Percentiles rank a stretch among this genome's conserved stretches.
These are phyloP conservation scores for Sinocyclocheilus grahami DNA, from an alignment of 2,113 vertebrate species.

Conservation along the genomic window DNA sequence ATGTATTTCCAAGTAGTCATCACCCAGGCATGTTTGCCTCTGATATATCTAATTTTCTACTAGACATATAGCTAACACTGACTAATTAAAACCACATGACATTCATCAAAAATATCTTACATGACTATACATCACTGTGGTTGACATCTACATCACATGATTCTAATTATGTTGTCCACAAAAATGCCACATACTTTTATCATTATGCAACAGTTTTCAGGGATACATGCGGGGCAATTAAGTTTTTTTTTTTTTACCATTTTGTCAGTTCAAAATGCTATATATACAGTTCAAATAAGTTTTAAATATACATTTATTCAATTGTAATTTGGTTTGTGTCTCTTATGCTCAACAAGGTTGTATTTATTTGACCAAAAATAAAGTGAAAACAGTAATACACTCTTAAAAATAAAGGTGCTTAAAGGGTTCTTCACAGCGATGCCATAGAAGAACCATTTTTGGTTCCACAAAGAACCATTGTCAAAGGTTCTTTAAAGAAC, in stretches of 20 bases:
- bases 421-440: no score
- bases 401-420: no score
- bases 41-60: slow-evolving; percentile 23
- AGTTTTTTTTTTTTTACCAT: neutral
- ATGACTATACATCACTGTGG: neutral
- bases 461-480: no score
- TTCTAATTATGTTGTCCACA: neutral
- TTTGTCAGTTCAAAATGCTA: neutral
- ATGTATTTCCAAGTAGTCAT: slow-evolving; percentile 34
- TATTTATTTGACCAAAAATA: neutral
- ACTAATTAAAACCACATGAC: slow-evolving; percentile 31
- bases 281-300: neutral
- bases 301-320: neutral
- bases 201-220: neutral
- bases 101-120: neutral
- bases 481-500: no score
- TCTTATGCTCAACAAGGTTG: neutral
- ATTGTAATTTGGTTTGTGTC: neutral
- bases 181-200: neutral
- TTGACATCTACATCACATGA: slow-evolving; percentile 27
- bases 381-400: neutral
- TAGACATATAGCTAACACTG: slow-evolving; percentile 30
- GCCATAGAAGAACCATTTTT: no score
- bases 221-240: neutral
- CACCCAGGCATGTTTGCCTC: slow-evolving; percentile 27